A percentile compares a stretch with the other conserved stretches of the same genome.
Conservation (phyloP, 2,797 vertebrate genomes). For the Morus bassanus region DNA sequence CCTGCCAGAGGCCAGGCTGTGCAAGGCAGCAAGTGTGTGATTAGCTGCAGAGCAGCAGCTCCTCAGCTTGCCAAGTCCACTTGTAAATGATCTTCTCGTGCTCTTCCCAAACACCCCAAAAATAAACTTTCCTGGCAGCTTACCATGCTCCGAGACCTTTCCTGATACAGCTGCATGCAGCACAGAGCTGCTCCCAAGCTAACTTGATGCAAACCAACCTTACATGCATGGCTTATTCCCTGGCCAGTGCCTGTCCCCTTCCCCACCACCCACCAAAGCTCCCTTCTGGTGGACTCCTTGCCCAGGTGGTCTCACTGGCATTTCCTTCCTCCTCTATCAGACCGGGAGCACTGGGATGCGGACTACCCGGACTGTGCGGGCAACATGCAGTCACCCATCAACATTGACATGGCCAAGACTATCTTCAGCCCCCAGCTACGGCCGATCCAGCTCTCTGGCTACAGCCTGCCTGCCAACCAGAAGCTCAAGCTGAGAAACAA, state of each 20-base stretch:
- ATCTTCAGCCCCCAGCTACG: slow-evolving; percentile 59
- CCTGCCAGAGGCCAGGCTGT: not conserved
- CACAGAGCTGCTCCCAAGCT: not conserved
- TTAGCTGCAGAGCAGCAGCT: slow-evolving; percentile 1
- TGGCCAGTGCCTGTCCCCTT: not conserved
- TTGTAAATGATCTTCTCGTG: slow-evolving; percentile 23
- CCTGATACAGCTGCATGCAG: not conserved
- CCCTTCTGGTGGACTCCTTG: not conserved
- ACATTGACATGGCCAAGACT: slow-evolving; percentile 65
- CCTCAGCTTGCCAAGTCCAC: not conserved
- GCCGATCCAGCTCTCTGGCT: slow-evolving; percentile 73
- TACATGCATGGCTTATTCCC: not conserved
- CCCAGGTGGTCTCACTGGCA: not conserved
- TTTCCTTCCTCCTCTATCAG: not conserved
- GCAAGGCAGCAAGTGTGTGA: not conserved
- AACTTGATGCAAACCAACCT: not conserved
- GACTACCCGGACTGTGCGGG: slow-evolving; percentile 61
- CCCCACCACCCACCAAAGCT: not conserved
- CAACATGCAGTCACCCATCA: slow-evolving; percentile 81
- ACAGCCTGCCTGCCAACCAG: slow-evolving; percentile 59
- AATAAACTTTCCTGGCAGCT: slow-evolving; percentile 61
- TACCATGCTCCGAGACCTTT: not conserved
- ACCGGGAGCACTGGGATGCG: slow-evolving; percentile 23
- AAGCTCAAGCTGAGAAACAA: slow-evolving; percentile 79
- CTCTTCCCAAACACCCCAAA: slow-evolving; percentile 51